A percentile compares a stretch with the other conserved stretches of the same genome.
Conservation (phyloP, 2,113 vertebrate species). For the Scomber scombrus region DNA sequence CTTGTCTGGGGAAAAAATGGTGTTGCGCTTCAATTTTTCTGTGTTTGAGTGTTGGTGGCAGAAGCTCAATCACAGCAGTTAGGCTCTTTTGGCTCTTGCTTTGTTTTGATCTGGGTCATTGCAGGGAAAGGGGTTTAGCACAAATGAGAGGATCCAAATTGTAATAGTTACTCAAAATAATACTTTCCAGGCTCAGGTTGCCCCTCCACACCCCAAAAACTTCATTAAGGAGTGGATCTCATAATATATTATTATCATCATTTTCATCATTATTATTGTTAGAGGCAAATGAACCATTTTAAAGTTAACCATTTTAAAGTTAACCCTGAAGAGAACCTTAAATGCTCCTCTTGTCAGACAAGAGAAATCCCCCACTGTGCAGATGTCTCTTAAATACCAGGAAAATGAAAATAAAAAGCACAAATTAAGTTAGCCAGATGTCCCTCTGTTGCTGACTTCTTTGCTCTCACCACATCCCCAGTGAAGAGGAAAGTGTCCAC, state of each 20-base stretch:
- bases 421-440: not conserved
- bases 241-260: not conserved
- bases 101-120: conserved; percentile 11
- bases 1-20: not conserved
- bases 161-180: not conserved
- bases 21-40: not conserved
- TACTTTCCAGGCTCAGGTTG: not conserved
- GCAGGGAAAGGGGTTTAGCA: not conserved
- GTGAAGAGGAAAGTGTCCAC: not conserved
- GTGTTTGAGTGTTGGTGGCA: not conserved
- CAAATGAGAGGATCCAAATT: not conserved
- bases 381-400: not conserved
- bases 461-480: not conserved
- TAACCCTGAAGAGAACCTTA: too few relatives aligned
- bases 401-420: not conserved
- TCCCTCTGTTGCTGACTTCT: not conserved
- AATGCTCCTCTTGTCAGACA: too few relatives aligned
- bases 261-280: too few relatives aligned
- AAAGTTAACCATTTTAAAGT: not conserved
- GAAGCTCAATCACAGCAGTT: not conserved
- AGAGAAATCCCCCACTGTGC: not conserved
- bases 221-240: not conserved
- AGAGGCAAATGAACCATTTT: not conserved
- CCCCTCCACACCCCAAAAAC: not conserved
- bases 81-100: not conserved